A percentile compares a stretch with the other conserved stretches of the same genome.
These are phyloP conservation scores for Laticauda laticaudata DNA, from an alignment of 2,113 vertebrate genomes.

Conservation along the genomic window DNA sequence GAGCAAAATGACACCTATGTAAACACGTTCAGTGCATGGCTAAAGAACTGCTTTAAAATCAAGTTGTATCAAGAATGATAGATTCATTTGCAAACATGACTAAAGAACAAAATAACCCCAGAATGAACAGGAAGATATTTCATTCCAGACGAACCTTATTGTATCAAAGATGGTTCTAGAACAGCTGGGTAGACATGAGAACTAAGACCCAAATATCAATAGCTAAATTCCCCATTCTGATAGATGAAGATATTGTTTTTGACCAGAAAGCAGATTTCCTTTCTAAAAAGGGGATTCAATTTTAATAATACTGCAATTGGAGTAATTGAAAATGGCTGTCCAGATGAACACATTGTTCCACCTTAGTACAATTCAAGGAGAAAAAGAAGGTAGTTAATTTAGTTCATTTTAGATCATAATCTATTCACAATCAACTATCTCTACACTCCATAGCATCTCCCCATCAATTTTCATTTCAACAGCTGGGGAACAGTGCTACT, in stretches of 20 bases:
- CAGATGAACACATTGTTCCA: background rate
- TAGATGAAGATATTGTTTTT: background rate
- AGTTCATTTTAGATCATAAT: background rate
- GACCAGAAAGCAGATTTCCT: background rate
- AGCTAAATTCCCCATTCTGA: background rate
- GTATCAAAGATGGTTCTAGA: background rate
- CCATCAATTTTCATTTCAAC: background rate
- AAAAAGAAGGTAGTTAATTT: background rate
- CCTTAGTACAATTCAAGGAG: background rate
- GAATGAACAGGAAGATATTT: background rate
- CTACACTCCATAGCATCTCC: background rate
- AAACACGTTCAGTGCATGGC: background rate
- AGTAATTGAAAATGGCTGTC: background rate
- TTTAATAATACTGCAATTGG: background rate
- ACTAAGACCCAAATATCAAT: background rate
- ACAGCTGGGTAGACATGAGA: background rate
- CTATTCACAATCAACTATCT: background rate
- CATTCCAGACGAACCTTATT: background rate
- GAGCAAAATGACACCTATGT: background rate
- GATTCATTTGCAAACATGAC: background rate
- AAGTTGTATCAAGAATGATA: background rate
- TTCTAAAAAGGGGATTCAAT: background rate
- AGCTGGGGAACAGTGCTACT: background rate
- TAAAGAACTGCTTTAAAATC: background rate
- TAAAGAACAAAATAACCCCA: background rate